Evolutionary conservation across 2,113 vertebrate genomes (phyloP).

Genomic region (Daphoenositta chrysoptera): DNA sequence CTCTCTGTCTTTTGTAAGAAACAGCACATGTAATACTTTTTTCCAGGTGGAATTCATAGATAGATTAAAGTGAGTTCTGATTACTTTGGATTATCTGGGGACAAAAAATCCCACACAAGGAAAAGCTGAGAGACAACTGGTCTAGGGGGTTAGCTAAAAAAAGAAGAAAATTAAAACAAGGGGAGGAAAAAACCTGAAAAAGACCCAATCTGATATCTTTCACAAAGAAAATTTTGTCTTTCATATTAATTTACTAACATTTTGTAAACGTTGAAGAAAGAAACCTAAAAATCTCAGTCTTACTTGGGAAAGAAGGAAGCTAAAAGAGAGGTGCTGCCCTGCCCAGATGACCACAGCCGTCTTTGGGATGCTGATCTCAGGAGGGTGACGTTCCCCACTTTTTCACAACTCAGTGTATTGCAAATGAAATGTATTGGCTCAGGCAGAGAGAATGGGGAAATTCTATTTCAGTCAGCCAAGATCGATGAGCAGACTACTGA

Average conservation of each 20-base stretch:
- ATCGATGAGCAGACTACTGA: constrained; percentile 23
- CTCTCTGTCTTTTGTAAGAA: neutral
- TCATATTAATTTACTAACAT: neutral
- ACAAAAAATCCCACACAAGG: neutral
- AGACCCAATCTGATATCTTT: neutral
- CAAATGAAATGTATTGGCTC: neutral
- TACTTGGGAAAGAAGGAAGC: neutral
- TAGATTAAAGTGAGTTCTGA: neutral
- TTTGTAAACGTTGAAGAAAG: neutral
- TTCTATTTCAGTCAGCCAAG: constrained; percentile 17
- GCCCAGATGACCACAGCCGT: neutral
- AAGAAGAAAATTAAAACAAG: neutral
- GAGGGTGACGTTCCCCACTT: neutral
- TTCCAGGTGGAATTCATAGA: neutral
- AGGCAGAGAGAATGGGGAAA: neutral
- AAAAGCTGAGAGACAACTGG: neutral
- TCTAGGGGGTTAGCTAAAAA: neutral
- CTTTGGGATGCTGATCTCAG: neutral
- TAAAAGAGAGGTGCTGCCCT: neutral
- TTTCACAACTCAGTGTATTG: neutral
- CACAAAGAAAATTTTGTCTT: neutral
- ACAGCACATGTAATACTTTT: neutral
- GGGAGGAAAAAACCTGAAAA: neutral
- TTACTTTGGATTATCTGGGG: neutral
- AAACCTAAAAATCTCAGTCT: neutral